phyloP scores from a whole-genome alignment of 2,113 vertebrate genomes.

The Vanacampus margaritifer region DNA sequence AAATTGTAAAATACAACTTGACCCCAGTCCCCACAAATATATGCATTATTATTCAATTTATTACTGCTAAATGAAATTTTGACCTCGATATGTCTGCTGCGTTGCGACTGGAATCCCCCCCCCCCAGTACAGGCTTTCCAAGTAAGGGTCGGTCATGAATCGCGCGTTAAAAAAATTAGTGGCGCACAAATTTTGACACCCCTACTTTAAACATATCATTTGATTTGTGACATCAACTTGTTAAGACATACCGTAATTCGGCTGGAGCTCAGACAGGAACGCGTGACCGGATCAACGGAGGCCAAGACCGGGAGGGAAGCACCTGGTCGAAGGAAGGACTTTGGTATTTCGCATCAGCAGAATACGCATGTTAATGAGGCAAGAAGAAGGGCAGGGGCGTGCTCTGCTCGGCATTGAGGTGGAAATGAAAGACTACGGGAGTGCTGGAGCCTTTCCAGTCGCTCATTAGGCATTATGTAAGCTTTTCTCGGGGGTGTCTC shows the following conservation, averaged over 20 bases:
- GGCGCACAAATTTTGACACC: no score
- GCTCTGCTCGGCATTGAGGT: constrained; percentile 59
- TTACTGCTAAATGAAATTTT: no score
- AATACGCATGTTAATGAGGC: constrained; percentile 66
- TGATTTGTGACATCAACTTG: constrained; percentile 14
- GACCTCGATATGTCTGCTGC: no score
- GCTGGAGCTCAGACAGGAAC: constrained; percentile 33
- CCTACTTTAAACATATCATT: not conserved
- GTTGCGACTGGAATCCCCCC: no score
- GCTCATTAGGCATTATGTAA: constrained; percentile 69
- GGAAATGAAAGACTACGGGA: constrained; percentile 63
- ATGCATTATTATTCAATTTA: no score
- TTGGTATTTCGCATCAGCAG: constrained; percentile 57
- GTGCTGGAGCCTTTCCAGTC: constrained; percentile 62
- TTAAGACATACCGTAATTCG: constrained; percentile 54
- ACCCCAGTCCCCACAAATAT: no score
- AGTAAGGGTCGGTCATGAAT: no score
- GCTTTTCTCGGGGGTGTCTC: constrained; percentile 57
- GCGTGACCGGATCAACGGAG: constrained; percentile 48
- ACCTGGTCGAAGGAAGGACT: constrained; percentile 64
- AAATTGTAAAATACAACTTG: no score
- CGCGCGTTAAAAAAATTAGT: no score
- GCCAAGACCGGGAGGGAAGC: constrained; percentile 55
- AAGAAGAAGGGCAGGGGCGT: constrained; percentile 44
- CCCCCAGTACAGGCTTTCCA: no score